These are phyloP conservation scores for Notamacropus eugenii DNA, from an alignment of 2,797 vertebrate genomes.

Conservation along the genomic window DNA sequence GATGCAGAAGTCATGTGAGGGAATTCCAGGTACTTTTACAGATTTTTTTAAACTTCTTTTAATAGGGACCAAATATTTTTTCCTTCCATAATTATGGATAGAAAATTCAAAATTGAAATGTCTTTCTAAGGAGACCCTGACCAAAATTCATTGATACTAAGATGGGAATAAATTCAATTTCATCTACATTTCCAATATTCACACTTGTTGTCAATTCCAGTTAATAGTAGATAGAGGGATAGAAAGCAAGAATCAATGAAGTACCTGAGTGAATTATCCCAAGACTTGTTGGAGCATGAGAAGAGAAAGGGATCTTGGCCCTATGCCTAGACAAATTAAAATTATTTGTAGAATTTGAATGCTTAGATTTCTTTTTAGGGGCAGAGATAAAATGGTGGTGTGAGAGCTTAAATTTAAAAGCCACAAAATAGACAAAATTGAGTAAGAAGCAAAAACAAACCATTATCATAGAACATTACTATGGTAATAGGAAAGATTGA, in stretches of 20 bases:
- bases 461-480: too few species aligned
- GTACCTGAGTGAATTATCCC: neutral
- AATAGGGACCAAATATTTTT: neutral
- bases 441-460: too few species aligned
- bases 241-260: neutral
- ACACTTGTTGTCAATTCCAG: neutral
- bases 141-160: neutral
- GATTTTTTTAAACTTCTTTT: neutral
- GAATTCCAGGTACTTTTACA: too few species aligned
- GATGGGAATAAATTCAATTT: neutral
- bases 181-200: neutral
- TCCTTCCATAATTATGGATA: too few species aligned
- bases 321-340: neutral
- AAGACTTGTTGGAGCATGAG: neutral
- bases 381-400: too few species aligned
- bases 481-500: too few species aligned
- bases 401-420: too few species aligned
- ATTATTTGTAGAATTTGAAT: neutral
- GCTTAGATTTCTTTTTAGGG: too few species aligned
- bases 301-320: neutral
- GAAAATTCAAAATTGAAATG: neutral
- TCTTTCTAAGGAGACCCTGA: neutral
- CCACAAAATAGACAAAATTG: too few species aligned
- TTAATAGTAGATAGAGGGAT: neutral
- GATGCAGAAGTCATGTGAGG: neutral